Evolutionary conservation across 37 sponge, comb jelly and placozoan genomes (phyloP).

Genomic region (Amphimedon queenslandica): DNA sequence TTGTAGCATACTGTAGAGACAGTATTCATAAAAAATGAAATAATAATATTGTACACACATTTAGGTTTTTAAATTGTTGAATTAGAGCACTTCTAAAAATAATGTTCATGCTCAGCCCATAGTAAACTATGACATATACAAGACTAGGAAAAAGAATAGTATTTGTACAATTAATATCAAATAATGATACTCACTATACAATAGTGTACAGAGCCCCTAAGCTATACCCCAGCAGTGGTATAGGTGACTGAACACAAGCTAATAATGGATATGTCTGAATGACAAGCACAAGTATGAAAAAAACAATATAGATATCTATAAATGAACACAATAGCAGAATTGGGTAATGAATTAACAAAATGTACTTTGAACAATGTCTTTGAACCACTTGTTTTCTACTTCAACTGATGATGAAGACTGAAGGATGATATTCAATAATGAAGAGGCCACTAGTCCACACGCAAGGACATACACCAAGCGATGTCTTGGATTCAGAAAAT

Average conservation of each 20-base stretch:
- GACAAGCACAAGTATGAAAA: background rate
- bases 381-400: background rate
- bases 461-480: background rate
- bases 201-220: slow-evolving; percentile 14
- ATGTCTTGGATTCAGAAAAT: background rate
- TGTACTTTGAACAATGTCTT: background rate
- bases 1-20: slow-evolving; percentile 1
- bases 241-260: slow-evolving; percentile 25
- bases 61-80: too few relatives aligned
- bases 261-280: slow-evolving; percentile 17
- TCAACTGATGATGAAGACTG: background rate
- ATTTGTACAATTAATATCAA: too few relatives aligned
- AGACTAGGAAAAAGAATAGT: too few relatives aligned
- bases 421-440: background rate
- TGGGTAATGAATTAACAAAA: background rate
- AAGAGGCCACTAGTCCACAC: background rate
- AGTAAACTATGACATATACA: background rate
- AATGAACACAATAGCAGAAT: background rate
- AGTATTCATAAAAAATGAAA: too few relatives aligned
- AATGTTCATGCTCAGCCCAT: background rate
- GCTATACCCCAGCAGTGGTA: slow-evolving; percentile 3
- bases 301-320: background rate
- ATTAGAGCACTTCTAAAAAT: too few relatives aligned
- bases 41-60: too few relatives aligned
- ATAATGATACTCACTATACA: slow-evolving; percentile 13